These are phyloP conservation scores for Acipenser ruthenus DNA, from an alignment of 2,797 vertebrate genomes.

Conservation along the genomic window DNA sequence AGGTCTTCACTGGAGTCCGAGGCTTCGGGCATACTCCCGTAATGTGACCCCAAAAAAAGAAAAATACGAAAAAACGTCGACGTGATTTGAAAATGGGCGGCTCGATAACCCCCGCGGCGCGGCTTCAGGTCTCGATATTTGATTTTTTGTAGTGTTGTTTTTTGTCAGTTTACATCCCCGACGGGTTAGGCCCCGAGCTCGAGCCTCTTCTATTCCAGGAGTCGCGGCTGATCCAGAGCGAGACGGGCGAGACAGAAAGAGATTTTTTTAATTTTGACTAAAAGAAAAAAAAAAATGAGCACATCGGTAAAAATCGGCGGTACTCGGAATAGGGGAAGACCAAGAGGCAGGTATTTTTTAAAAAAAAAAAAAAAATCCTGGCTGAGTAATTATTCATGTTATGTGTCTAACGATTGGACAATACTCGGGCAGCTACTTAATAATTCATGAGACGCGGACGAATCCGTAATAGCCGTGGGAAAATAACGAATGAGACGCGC, in stretches of 20 bases:
- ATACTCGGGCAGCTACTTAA: constrained; percentile 19
- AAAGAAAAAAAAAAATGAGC: not conserved
- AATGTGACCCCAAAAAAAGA: constrained; percentile 31
- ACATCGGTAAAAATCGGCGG: constrained; percentile 58
- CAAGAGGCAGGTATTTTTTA: constrained; percentile 43
- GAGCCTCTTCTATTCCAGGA: constrained; percentile 65
- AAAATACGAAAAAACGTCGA: constrained; percentile 11
- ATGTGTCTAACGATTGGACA: constrained; percentile 39
- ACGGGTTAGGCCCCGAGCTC: constrained; percentile 54
- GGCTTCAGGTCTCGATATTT: constrained; percentile 23
- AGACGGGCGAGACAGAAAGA: constrained; percentile 57
- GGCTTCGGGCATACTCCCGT: constrained; percentile 52
- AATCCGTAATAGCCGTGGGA: constrained; percentile 29
- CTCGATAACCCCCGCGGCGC: constrained; percentile 23
- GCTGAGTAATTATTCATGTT: not conserved
- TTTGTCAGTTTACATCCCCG: constrained; percentile 24
- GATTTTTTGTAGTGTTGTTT: constrained; percentile 29
- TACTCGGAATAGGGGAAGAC: constrained; percentile 58
- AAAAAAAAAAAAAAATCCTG: constrained; percentile 9
- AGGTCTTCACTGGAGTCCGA: constrained; percentile 47
- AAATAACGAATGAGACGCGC: no score
- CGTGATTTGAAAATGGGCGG: constrained; percentile 7
- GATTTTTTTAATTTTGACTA: constrained; percentile 70
- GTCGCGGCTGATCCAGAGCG: constrained; percentile 64
- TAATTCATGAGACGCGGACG: constrained; percentile 42